Percentiles rank a stretch among this genome's conserved stretches.
These are phyloP conservation scores for Oncorhynchus tshawytscha DNA, from an alignment of 2,113 vertebrate genomes.

Conservation along the genomic window DNA sequence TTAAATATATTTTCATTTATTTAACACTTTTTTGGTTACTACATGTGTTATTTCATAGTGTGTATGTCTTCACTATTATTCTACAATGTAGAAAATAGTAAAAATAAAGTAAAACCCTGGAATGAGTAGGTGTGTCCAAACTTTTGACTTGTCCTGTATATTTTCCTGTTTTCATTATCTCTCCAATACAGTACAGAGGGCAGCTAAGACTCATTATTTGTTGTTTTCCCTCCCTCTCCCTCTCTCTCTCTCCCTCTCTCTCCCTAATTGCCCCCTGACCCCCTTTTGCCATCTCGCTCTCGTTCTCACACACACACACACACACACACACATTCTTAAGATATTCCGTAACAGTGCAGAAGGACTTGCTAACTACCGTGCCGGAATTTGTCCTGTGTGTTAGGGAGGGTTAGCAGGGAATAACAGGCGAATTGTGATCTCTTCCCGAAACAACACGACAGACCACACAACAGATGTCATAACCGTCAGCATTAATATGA, in stretches of 20 bases:
- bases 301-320: not conserved
- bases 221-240: too few species aligned
- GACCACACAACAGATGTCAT: constrained; percentile 66
- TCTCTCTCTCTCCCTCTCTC: not conserved
- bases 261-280: not conserved
- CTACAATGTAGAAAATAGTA: too few species aligned
- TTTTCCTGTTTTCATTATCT: too few species aligned
- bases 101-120: too few species aligned
- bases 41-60: too few species aligned
- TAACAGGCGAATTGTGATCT: constrained; percentile 51
- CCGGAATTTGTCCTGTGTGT: constrained; percentile 70
- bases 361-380: constrained; percentile 72
- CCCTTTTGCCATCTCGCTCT: not conserved
- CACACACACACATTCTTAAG: constrained; percentile 32
- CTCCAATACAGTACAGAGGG: too few species aligned
- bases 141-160: too few species aligned
- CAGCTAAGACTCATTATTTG: too few species aligned
- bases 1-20: too few species aligned
- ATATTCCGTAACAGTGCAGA: constrained; percentile 42
- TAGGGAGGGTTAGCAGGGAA: constrained; percentile 58
- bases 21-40: too few species aligned
- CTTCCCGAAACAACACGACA: constrained; percentile 24
- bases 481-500: constrained; percentile 51
- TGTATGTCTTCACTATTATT: too few species aligned
- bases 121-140: too few species aligned